phyloP scores from a whole-genome alignment of 2,797 vertebrate species.

The Coregonus ussuriensis region DNA sequence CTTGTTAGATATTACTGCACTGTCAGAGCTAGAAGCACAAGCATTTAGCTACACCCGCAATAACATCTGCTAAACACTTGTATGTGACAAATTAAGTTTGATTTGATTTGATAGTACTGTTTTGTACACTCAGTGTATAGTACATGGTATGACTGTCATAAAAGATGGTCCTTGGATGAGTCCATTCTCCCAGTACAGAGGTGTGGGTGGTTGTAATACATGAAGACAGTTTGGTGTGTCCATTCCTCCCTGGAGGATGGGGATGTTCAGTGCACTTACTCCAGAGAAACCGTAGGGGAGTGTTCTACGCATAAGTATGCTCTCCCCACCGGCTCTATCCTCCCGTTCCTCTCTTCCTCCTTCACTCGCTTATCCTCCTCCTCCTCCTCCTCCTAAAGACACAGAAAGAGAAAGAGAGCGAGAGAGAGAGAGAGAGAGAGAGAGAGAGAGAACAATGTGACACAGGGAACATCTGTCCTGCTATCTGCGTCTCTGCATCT shows the following conservation, averaged over 20 bases:
- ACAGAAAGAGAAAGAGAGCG: no score
- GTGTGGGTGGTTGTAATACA: no score
- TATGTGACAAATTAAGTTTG: no score
- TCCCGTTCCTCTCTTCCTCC: slow-evolving; percentile 74
- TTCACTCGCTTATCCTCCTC: slow-evolving; percentile 54
- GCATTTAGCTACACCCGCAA: no score
- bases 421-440: neutral
- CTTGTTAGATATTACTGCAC: no score
- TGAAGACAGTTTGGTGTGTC: neutral
- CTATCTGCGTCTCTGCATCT: slow-evolving; percentile 28
- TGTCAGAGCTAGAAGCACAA: no score
- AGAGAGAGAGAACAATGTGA: slow-evolving; percentile 49
- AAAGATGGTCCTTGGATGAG: neutral
- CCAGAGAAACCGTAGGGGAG: slow-evolving; percentile 77
- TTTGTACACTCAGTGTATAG: no score
- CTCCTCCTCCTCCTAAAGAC: slow-evolving; percentile 78
- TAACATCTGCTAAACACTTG: no score
- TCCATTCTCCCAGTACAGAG: neutral
- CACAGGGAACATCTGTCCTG: neutral
- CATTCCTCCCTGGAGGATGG: neutral
- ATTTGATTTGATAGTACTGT: no score
- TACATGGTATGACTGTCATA: neutral
- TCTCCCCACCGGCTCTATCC: slow-evolving; percentile 91
- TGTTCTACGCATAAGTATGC: slow-evolving; percentile 88
- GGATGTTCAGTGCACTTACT: slow-evolving; percentile 79